Percentiles rank a stretch among this genome's conserved stretches.
Conservation (phyloP, 2,888 invertebrate species). For the Agonopterix alstromeriana region DNA sequence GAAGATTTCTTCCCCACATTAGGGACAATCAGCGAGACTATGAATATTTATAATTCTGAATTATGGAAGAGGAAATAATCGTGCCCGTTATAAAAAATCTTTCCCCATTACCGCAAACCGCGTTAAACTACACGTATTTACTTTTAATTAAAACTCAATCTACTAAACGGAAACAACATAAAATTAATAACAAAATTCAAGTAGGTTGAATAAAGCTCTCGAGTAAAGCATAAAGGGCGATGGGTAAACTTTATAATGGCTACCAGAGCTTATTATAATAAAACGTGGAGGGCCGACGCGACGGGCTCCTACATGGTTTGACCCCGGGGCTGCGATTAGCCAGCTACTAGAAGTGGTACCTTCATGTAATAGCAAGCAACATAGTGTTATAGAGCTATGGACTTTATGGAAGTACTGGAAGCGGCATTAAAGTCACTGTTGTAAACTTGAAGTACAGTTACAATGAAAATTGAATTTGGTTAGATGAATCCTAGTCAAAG, state of each 20-base stretch:
- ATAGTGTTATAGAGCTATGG: constrained; percentile 17
- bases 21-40: too few species aligned
- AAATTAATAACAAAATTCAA: not conserved
- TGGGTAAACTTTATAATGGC: constrained; percentile 58
- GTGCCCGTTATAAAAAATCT: too few species aligned
- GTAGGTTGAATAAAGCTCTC: not conserved
- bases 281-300: constrained; percentile 58
- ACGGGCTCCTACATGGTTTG: constrained; percentile 61
- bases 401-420: constrained; percentile 21
- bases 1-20: too few species aligned
- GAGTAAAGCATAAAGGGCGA: constrained; percentile 41
- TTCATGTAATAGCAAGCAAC: constrained; percentile 44
- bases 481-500: too few species aligned
- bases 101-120: too few species aligned
- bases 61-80: too few species aligned
- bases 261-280: constrained; percentile 66
- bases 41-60: too few species aligned
- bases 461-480: too few species aligned
- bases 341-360: constrained; percentile 47
- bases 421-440: not conserved
- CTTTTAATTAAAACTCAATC: too few species aligned
- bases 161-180: not conserved
- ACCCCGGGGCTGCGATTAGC: constrained; percentile 69
- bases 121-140: too few species aligned
- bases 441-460: too few species aligned